These are phyloP conservation scores for Platycnemis pennipes DNA, from an alignment of 2,888 invertebrate genomes.

Conservation along the genomic window DNA sequence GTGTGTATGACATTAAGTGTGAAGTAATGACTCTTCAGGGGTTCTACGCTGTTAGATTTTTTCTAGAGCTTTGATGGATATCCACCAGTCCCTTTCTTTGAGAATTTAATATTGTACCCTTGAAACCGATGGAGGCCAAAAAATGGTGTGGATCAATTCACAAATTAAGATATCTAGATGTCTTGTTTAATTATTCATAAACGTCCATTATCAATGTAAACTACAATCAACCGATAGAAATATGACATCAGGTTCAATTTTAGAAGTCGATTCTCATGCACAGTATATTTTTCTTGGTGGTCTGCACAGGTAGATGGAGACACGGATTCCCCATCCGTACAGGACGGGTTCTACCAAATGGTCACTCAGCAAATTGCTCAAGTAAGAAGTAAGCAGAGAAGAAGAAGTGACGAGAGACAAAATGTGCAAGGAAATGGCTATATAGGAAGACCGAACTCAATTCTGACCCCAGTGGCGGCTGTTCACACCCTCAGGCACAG, in stretches of 20 bases:
- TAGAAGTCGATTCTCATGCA: not conserved
- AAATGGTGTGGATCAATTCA: no score
- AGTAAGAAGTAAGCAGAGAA: not conserved
- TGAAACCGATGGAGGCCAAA: no score
- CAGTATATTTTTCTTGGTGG: not conserved
- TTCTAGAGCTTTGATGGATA: not conserved
- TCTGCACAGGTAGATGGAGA: conserved; percentile 89
- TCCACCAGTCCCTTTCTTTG: no score
- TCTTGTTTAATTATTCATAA: no score
- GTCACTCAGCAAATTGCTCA: conserved; percentile 24
- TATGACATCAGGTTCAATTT: not conserved
- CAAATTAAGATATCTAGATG: no score
- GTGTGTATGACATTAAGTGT: not conserved
- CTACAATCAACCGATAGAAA: not conserved
- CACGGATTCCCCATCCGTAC: conserved; percentile 89
- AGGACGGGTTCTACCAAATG: conserved; percentile 85
- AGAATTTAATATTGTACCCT: no score
- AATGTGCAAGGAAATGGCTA: conserved; percentile 20
- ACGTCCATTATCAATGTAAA: no score
- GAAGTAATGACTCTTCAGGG: not conserved
- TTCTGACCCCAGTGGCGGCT: not conserved
- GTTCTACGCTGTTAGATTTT: not conserved
- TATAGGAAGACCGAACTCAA: not conserved
- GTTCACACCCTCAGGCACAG: not conserved
- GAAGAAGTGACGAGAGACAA: not conserved